phyloP scores from a whole-genome alignment of 2,888 invertebrate genomes.

The Seladonia tumulorum region DNA sequence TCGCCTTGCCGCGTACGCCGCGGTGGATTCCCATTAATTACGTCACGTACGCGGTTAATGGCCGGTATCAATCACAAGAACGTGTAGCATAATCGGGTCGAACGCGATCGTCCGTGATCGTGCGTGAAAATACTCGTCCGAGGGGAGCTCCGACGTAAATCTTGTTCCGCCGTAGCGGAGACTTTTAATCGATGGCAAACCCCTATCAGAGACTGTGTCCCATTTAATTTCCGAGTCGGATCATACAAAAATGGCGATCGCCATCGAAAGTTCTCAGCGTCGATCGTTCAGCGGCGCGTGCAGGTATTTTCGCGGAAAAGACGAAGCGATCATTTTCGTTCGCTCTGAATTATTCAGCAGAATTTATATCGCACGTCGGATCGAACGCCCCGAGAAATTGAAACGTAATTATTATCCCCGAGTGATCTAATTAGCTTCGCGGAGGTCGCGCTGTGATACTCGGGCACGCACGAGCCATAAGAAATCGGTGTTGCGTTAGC shows the following conservation, averaged over 20 bases:
- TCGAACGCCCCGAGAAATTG: neutral
- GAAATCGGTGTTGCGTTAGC: neutral
- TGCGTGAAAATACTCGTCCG: constrained; percentile 64
- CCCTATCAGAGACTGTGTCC: constrained; percentile 42
- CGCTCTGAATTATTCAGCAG: constrained; percentile 7
- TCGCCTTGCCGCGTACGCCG: constrained; percentile 27
- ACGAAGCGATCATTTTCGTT: neutral
- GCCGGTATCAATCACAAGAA: constrained; percentile 55
- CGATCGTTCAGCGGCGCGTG: neutral
- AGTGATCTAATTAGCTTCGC: neutral
- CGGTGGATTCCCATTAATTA: constrained; percentile 48
- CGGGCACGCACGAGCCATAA: neutral
- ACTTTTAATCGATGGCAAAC: constrained; percentile 54
- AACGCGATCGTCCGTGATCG: constrained; percentile 56
- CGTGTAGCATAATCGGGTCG: constrained; percentile 53
- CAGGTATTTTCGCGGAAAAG: constrained; percentile 1
- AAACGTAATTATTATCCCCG: constrained; percentile 6
- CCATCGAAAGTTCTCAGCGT: constrained; percentile 19
- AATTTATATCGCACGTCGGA: constrained; percentile 37
- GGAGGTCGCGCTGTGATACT: neutral
- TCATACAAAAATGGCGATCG: constrained; percentile 16
- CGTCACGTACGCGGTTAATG: constrained; percentile 54
- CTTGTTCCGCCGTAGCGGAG: constrained; percentile 12
- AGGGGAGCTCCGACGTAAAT: constrained; percentile 56
- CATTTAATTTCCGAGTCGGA: constrained; percentile 53